Percentiles rank a stretch among this genome's conserved stretches.
These are phyloP conservation scores for Zenarchopterus dispar DNA, from an alignment of 2,797 vertebrate genomes.

Conservation along the genomic window DNA sequence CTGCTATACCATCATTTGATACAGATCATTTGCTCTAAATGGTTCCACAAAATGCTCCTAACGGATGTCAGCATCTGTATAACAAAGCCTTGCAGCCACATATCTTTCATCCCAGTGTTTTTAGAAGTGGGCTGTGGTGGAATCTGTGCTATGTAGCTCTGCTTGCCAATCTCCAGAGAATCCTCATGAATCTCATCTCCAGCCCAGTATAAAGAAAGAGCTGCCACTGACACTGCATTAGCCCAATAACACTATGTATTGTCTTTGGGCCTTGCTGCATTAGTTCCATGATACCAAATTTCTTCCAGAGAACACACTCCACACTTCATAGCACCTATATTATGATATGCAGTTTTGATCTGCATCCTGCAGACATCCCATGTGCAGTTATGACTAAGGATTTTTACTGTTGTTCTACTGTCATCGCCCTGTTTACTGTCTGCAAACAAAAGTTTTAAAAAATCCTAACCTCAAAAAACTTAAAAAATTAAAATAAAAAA, in stretches of 20 bases:
- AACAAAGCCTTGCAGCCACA: conserved; percentile 34
- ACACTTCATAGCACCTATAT: no score
- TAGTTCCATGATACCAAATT: neutral
- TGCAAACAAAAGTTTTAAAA: neutral
- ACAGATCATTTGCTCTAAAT: neutral
- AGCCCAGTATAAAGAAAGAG: conserved; percentile 4
- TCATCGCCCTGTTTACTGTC: neutral
- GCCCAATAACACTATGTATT: neutral
- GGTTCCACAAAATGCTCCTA: conserved; percentile 12
- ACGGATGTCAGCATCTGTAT: conserved; percentile 16
- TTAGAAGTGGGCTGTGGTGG: conserved; percentile 62
- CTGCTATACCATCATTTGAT: no score
- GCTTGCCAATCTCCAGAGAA: conserved; percentile 51
- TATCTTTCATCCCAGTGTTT: conserved; percentile 51
- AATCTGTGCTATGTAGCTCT: conserved; percentile 64
- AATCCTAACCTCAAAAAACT: no score
- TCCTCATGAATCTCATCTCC: conserved; percentile 41
- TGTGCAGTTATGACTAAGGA: neutral
- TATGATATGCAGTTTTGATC: neutral
- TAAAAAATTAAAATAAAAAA: no score
- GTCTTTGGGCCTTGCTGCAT: neutral
- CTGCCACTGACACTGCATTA: neutral
- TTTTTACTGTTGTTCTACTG: neutral
- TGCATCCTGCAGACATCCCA: neutral
- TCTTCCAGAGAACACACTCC: neutral